Evolutionary conservation across 2,888 invertebrate genomes (phyloP), one percentile per base, ranked within the genome.

Genomic region (Pheosia gnoma): DNA sequence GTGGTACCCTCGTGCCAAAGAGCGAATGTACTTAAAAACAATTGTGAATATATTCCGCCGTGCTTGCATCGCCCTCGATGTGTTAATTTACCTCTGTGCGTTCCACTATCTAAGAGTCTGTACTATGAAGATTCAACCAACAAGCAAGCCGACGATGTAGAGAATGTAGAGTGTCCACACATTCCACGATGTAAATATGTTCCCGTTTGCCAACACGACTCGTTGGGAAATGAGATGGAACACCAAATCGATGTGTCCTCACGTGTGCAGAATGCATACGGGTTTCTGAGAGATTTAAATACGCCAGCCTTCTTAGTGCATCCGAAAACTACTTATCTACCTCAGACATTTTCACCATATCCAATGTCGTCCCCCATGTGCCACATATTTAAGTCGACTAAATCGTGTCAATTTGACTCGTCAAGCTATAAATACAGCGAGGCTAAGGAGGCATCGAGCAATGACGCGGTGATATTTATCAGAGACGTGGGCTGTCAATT

Each of bases 401-500:
- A 91, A 66, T 91, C 89, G 5, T 90, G 90, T 66, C 92, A 93
- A 72, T 88, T 83, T 63, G 78, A 86, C 63, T 75, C 75, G 59
- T 59, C 67, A 43, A 73, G 84, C 60, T 75, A 71, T 52, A 78
- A 81, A 71, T 72, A 71, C 59, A 59, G 59, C 53, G 58, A 56
- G 49, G 58, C 57, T 9, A 75, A 75, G 59, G 75, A 76, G 51
- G 72, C 60, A 45, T 25, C 62, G 0, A 84, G 81, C 57, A 79
- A 76, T 13, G 86, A 88, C 43, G 82, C 80, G 3, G 78, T 92
- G 11, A 77, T 92, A 66, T 92, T 85, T 63, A 88, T 93, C 47
- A 86, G 92, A 76, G 91, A 93, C 67, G 92, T 92, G 8, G 92
- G 91, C 6, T 93, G 92, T 70, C 93, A 93, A 67, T 91, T 91